These are phyloP conservation scores for Uromys caudimaculatus DNA, from an alignment of 2,797 vertebrate species.

Conservation along the genomic window DNA sequence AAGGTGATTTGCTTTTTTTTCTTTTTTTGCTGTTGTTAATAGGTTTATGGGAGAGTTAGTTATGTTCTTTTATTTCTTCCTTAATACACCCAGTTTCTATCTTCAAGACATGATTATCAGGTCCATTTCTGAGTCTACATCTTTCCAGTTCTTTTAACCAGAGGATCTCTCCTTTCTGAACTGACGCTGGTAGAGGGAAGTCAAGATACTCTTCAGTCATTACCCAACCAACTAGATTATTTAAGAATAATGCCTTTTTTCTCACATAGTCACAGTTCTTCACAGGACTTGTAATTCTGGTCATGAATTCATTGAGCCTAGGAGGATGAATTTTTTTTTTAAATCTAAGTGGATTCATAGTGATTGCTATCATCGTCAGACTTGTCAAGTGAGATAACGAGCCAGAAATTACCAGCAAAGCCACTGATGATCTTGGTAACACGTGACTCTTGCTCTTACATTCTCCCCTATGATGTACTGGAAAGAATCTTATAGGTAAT, in stretches of 20 bases:
- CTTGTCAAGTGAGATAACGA: neutral
- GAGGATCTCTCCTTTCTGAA: neutral
- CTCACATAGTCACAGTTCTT: neutral
- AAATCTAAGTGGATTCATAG: neutral
- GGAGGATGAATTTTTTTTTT: neutral
- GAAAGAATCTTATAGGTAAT: neutral
- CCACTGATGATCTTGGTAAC: neutral
- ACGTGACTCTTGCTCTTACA: neutral
- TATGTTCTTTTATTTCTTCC: neutral
- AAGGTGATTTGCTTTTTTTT: neutral
- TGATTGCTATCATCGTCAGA: neutral
- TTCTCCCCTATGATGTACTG: neutral
- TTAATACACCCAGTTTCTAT: neutral
- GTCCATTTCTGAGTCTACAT: neutral
- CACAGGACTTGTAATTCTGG: neutral
- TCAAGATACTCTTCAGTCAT: slow-evolving; percentile 11
- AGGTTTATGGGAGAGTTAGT: neutral
- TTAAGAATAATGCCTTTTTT: neutral
- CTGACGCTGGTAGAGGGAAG: neutral
- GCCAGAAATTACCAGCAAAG: neutral
- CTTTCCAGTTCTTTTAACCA: neutral
- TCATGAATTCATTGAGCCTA: neutral
- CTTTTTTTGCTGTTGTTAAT: neutral
- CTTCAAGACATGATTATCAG: slow-evolving; percentile 1
- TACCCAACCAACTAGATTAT: neutral